Conservation (phyloP, 2,888 invertebrate species). For the Trissolcus brochymenae region DNA sequence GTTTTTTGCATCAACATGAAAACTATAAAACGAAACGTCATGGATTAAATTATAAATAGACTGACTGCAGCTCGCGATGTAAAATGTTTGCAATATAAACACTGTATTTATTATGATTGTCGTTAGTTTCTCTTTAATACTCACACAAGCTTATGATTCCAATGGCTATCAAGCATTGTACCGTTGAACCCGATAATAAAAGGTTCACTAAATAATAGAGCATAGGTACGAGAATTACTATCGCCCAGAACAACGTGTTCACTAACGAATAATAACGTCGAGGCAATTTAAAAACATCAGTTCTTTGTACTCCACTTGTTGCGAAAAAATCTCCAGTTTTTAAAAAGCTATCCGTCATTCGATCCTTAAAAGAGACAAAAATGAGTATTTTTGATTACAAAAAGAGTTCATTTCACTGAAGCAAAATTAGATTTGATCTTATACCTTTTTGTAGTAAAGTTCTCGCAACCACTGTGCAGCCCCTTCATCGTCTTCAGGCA, state of each 20-base stretch:
- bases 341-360: constrained; percentile 84
- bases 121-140: constrained; percentile 74
- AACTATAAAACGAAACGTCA: constrained; percentile 78
- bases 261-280: constrained; percentile 83
- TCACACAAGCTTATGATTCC: constrained; percentile 86
- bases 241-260: constrained; percentile 85
- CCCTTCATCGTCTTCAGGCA: constrained; percentile 86
- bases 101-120: neutral
- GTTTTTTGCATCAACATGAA: constrained; percentile 86
- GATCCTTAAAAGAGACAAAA: constrained; percentile 78
- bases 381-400: neutral
- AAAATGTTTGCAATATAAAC: no score
- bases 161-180: constrained; percentile 83
- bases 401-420: neutral
- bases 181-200: constrained; percentile 84
- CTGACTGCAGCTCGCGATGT: neutral
- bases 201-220: constrained; percentile 83
- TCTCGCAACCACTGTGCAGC: constrained; percentile 90
- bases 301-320: constrained; percentile 83
- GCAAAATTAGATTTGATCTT: neutral
- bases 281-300: constrained; percentile 79
- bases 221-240: constrained; percentile 83
- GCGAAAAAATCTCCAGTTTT: constrained; percentile 88
- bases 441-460: constrained; percentile 88
- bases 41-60: constrained; percentile 12